phyloP scores from a whole-genome alignment of 2,888 invertebrate genomes.

The Athetis lepigone region DNA sequence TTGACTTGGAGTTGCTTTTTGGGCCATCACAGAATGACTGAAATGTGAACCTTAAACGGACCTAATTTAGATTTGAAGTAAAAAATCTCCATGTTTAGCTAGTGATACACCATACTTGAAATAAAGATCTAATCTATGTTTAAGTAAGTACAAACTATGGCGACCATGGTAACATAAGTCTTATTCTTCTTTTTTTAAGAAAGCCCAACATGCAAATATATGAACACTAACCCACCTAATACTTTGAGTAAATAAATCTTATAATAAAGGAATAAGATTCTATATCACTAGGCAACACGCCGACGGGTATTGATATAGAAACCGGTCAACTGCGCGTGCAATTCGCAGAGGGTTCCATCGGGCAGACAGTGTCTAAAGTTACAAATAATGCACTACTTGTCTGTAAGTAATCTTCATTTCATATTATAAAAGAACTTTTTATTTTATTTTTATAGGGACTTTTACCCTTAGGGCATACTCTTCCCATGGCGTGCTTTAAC shows the following conservation, averaged over 20 bases:
- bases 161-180: background rate
- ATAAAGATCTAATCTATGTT: background rate
- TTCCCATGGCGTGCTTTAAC: slow-evolving; percentile 44
- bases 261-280: slow-evolving; percentile 38
- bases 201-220: background rate
- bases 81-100: background rate
- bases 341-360: slow-evolving; percentile 51
- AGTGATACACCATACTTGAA: background rate
- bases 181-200: background rate
- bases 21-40: too few relatives aligned
- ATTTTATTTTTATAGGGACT: slow-evolving; percentile 7
- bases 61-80: background rate
- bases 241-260: slow-evolving; percentile 34
- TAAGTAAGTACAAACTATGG: background rate
- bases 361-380: slow-evolving; percentile 50
- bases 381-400: slow-evolving; percentile 62
- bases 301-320: slow-evolving; percentile 50
- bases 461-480: slow-evolving; percentile 15
- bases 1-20: too few relatives aligned
- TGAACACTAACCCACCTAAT: slow-evolving; percentile 5
- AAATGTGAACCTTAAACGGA: slow-evolving; percentile 3
- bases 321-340: slow-evolving; percentile 60
- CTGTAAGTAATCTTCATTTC: slow-evolving; percentile 51
- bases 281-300: slow-evolving; percentile 56
- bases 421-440: slow-evolving; percentile 30